These are phyloP conservation scores for Catocala sponsa DNA, from an alignment of 2,888 invertebrate genomes.

Conservation along the genomic window DNA sequence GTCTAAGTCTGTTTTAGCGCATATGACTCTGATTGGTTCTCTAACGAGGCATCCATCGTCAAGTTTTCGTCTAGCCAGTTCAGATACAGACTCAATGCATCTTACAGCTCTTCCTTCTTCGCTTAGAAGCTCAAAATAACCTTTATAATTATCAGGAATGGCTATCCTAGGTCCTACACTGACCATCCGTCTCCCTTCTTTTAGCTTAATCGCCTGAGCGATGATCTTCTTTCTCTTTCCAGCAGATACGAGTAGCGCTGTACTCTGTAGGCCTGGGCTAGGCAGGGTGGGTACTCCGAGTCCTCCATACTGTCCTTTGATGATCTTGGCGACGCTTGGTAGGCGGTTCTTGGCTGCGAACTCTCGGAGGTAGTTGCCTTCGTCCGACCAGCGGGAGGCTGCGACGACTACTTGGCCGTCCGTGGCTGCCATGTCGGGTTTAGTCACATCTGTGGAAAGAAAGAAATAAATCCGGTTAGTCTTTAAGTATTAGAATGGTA, in stretches of 20 bases:
- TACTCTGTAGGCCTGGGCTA: slow-evolving; percentile 95
- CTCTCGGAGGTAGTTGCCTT: slow-evolving; percentile 91
- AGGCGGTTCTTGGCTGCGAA: slow-evolving; percentile 92
- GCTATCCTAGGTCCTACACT: slow-evolving; percentile 94
- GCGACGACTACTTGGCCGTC: slow-evolving; percentile 97
- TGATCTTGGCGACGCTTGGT: slow-evolving; percentile 96
- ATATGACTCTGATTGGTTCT: slow-evolving; percentile 92
- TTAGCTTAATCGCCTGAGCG: slow-evolving; percentile 96
- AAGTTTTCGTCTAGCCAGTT: slow-evolving; percentile 92
- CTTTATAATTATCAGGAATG: slow-evolving; percentile 96
- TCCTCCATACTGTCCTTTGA: slow-evolving; percentile 97
- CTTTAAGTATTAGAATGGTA: not conserved
- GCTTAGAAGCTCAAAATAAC: slow-evolving; percentile 97
- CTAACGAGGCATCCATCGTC: slow-evolving; percentile 93
- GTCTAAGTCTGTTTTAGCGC: slow-evolving; percentile 89
- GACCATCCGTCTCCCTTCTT: slow-evolving; percentile 94
- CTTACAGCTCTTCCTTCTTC: slow-evolving; percentile 97
- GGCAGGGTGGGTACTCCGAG: slow-evolving; percentile 96
- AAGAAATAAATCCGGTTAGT: slow-evolving; percentile 41
- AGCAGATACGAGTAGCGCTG: slow-evolving; percentile 94
- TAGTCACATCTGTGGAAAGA: slow-evolving; percentile 86
- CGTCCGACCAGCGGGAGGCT: slow-evolving; percentile 93
- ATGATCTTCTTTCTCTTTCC: slow-evolving; percentile 95
- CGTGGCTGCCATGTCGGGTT: slow-evolving; percentile 93
- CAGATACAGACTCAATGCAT: slow-evolving; percentile 95